Evolutionary conservation across 2,888 invertebrate genomes (phyloP).

Genomic region (Polydesmus complanatus): DNA sequence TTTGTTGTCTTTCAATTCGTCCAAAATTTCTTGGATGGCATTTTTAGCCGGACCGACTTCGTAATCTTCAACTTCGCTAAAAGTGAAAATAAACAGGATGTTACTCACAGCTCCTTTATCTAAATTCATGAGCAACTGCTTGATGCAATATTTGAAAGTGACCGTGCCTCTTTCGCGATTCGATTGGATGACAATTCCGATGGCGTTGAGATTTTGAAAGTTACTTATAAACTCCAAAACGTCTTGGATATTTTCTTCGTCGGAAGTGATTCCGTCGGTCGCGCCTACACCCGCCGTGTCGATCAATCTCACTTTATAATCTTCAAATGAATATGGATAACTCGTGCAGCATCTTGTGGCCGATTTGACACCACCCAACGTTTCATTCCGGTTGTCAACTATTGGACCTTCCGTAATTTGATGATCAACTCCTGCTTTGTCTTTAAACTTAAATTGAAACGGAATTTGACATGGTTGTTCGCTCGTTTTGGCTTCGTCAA

Average conservation of each 20-base stretch:
- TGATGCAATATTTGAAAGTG: neutral
- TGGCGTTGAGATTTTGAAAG: neutral
- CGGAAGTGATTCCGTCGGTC: neutral
- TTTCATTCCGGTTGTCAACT: no score
- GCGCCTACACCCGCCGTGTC: neutral
- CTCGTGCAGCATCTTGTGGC: no score
- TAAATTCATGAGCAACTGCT: neutral
- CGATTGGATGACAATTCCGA: neutral
- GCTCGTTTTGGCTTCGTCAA: no score
- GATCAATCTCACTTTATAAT: no score
- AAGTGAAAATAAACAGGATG: neutral
- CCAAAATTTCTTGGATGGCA: neutral
- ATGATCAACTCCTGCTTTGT: no score
- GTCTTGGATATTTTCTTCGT: neutral
- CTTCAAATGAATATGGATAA: no score
- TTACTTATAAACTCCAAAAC: neutral
- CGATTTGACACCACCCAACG: no score
- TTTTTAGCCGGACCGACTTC: neutral
- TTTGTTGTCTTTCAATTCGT: neutral
- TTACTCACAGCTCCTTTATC: neutral
- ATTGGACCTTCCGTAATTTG: no score
- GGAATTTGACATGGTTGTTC: no score
- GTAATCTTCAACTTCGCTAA: neutral
- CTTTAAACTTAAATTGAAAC: no score
- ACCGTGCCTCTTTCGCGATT: neutral